Evolutionary conservation across 2,113 vertebrate species (phyloP).

Genomic region (Dromas ardeola): DNA sequence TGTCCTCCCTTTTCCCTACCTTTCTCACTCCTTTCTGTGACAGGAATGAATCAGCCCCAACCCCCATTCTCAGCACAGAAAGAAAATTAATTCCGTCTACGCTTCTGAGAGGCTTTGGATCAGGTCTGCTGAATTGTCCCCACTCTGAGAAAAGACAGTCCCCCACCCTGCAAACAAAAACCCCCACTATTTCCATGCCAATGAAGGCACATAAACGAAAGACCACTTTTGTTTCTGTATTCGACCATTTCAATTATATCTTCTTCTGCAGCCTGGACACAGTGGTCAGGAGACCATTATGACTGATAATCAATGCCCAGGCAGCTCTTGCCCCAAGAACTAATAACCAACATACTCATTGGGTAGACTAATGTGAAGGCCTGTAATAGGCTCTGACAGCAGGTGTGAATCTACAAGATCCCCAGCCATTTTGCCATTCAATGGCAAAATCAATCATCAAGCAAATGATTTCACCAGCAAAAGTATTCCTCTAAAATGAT

Average conservation of each 20-base stretch:
- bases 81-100: neutral
- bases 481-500: neutral
- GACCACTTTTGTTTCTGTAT: neutral
- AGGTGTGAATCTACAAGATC: neutral
- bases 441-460: neutral
- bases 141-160: neutral
- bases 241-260: neutral
- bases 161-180: neutral
- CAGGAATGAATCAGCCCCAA: neutral
- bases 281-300: neutral
- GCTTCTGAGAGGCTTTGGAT: neutral
- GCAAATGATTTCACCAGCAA: neutral
- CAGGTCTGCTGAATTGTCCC: neutral
- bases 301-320: neutral
- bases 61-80: neutral
- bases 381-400: neutral
- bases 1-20: neutral
- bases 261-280: neutral
- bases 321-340: neutral
- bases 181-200: neutral
- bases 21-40: neutral
- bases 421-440: neutral
- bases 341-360: accelerated
- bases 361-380: neutral
- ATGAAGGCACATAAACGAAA: neutral